Evolutionary conservation across 2,113 vertebrate genomes (phyloP), one percentile per base, ranked within the genome.

Genomic region (Sitta europaea): DNA sequence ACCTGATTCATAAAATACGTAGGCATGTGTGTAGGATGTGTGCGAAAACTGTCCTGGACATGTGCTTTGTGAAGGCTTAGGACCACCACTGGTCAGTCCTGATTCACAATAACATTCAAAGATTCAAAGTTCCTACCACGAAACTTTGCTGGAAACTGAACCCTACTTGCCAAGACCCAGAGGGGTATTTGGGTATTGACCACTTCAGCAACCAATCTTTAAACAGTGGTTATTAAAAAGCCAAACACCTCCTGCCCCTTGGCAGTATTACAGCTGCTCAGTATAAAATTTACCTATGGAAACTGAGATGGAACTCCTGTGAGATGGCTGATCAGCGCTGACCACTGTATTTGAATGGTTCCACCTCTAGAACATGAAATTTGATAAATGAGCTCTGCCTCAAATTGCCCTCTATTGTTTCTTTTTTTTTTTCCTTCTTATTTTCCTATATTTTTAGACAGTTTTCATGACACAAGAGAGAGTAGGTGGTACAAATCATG

Each of bases 1-100:
- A 92, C 96, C 96, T 97, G 91, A 74, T 96, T 97, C 97, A 96
- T 96, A 97, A 97, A 96, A 94, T 54, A 47, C 1, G 4, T 47
- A 76, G 43, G 76, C 71, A 75, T 80, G 63, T 42, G 57, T 86
- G 88, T 31, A 83, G 86, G 92, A 66, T 18, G 36, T 6, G 42
- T 35, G 88, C 18, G 68, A 80, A 90, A 71, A 33, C 31, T 78
- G 54, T 77, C 75, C 84, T 36, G 42, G 25, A 23, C 28, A 57
- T 81, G 63, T 62, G 75, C 72, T 48, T 77, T 59, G 43, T 28
- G 36, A 73, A 91, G 23, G 16, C 11, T 84, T 36, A n/a, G 66
- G 66, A 65, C 57, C 10, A 3, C 43, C 47, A 71, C 23, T 33
- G 47, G 33, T 71, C 73, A 36, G 27, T 55, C 61, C 29, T 61